Percentiles rank a stretch among this genome's conserved stretches.
Conservation (phyloP, 1,140 invertebrate species). For the Solen grandis region DNA sequence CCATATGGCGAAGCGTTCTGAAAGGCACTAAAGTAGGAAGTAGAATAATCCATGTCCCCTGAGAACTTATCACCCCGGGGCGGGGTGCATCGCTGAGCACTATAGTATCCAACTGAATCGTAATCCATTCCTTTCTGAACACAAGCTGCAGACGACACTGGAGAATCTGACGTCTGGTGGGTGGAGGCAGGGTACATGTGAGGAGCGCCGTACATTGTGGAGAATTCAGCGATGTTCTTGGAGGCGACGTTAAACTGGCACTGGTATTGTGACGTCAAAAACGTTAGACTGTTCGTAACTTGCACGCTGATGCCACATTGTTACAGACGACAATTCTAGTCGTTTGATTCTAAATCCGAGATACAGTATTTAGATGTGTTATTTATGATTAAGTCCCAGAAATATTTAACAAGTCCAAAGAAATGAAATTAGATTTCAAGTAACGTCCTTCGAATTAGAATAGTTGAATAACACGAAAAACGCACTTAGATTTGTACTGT, state of each 20-base stretch:
- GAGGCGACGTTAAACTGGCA: constrained; percentile 49
- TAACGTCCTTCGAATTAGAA: too few species aligned
- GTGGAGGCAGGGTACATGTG: background rate
- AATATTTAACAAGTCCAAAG: too few species aligned
- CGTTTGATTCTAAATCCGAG: too few species aligned
- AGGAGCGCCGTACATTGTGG: background rate
- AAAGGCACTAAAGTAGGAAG: background rate
- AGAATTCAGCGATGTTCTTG: constrained; percentile 38
- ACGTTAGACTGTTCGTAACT: constrained; percentile 39
- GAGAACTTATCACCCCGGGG: background rate
- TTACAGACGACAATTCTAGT: too few species aligned
- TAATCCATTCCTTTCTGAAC: background rate
- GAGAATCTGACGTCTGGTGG: background rate
- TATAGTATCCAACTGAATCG: background rate
- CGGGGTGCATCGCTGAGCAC: background rate
- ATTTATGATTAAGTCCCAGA: too few species aligned
- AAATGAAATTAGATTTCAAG: too few species aligned
- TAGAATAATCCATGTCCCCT: background rate
- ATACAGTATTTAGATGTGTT: too few species aligned
- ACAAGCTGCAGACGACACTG: background rate
- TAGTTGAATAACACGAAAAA: too few species aligned
- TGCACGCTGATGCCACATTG: constrained; percentile 39
- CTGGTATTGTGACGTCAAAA: constrained; percentile 46
- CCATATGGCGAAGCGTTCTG: background rate
- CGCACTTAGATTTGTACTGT: too few species aligned